Evolutionary conservation across 1,140 invertebrate species (phyloP), one percentile per base, ranked within the genome.

Genomic region (Oncopodura yosiiana): DNA sequence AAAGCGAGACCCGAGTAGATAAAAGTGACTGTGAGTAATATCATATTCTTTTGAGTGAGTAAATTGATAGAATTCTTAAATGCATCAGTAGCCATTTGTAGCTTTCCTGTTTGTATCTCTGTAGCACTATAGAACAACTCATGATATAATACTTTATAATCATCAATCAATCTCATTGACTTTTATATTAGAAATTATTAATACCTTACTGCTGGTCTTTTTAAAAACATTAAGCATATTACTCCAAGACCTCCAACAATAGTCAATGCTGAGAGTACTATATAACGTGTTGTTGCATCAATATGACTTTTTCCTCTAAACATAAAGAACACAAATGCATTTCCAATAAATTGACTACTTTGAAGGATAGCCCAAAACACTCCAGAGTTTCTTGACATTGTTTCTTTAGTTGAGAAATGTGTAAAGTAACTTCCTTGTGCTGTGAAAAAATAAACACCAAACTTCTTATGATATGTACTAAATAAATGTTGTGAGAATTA

Each of bases 311-410:
- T 76, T 44, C 84, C 85, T 76, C 82, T 80, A 69, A 96, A 93
- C 67, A 83, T 79, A 66, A 89, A 87, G 70, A 81, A 94, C 9
- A 95, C 90, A 71, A 94, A 95, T 34, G 11, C 27, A 32, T 30
- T n/a, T 16, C 19, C 24, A 48, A 34, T 42, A 23, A 19, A 37
- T 67, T 70, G 86, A 84, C 84, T 90, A 64, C 79, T 82, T 69
- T 96, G 92, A 34, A 95, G 75, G 67, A 96, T 80, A 1, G 92
- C 92, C 93, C 93, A 96, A 69, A 97, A 97, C 18, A 97, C 75
- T 21, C 92, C 91, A 19, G 89, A 90, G 70, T 97, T 95, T 62
- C 91, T 78, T 3, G 86, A 83, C 66, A 96, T 93, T 0, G 89
- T 96, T 0, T 81, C 77, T 0, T 78, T 69, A 62, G 86, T 81